Base-by-base conservation (phyloP, 35 echinoderm and acorn worm genomes). In the Patiria miniata region DNA sequence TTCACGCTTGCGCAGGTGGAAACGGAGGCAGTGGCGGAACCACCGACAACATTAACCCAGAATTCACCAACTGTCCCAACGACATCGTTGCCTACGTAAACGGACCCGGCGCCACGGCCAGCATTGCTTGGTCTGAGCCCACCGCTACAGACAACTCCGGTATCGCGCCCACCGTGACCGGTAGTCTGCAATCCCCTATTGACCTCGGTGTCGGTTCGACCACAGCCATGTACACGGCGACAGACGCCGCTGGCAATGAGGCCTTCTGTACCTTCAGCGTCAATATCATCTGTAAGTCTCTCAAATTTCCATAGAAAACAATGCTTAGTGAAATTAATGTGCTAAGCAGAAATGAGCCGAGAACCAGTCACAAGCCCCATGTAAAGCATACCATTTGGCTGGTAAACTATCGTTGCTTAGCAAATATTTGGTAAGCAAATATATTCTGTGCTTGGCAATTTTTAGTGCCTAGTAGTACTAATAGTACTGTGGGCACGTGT, bases 131-230 rank as follows among this genome's bases (percentile, higher is more conserved):
- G 78, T 39, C 79, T 16, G 53, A 53, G 30, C 91, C 91, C 16
- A 90, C 82, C 0, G 87, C 88, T 21, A 33, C 56, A 0, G 93
- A 94, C 50, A 89, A 94, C 73, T 94, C 93, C 78, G 88, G 88
- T 39, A 42, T 86, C 10, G 2, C 88, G 50, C 87, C 88, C 21
- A 39, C 47, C 0, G 82, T 90, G 9, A 73, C 82, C 0, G 32
- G 54, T 17, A 94, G 77, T 17, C 56, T 54, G 15, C 21, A 14
- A 8, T 40, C 76, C 16, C 87, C 87, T 28, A 10, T 86, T 21
- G 57, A 55, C 0, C 86, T 90, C 30, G 42, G 42, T 53, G 61
- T 90, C 12, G 93, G 93, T 12, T 32, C 82, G 39, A 86, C 83
- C 16, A 58, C 23, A 1, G 83, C 90, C 28, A 60, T 29, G 2